phyloP scores from a whole-genome alignment of 2,113 vertebrate genomes.

The Tenebrosternarchus preto region DNA sequence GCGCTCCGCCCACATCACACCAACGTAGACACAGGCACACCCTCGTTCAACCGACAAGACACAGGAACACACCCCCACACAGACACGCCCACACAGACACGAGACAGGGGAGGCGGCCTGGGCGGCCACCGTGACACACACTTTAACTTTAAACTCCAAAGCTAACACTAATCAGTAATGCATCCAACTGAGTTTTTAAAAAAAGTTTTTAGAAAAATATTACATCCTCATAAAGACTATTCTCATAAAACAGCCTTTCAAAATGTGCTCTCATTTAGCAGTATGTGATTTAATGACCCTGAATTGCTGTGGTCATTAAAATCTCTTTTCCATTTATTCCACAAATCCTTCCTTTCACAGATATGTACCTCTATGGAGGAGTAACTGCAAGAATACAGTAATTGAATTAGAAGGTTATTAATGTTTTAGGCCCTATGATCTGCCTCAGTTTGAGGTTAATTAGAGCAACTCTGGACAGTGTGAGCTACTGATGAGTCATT shows the following conservation, averaged over 20 bases:
- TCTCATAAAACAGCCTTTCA: background rate
- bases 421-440: conserved; percentile 48
- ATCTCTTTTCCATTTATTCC: conserved; percentile 33
- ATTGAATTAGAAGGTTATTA: conserved; percentile 57
- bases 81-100: too few species aligned
- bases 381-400: conserved; percentile 5
- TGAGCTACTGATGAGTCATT: conserved; percentile 52
- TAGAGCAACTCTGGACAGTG: conserved; percentile 50
- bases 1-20: too few species aligned
- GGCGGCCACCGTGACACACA: too few species aligned
- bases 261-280: too few species aligned
- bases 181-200: too few species aligned
- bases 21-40: too few species aligned
- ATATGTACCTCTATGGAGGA: conserved; percentile 24
- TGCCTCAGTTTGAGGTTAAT: conserved; percentile 57
- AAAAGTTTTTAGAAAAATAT: background rate
- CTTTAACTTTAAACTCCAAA: too few species aligned
- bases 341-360: conserved; percentile 24
- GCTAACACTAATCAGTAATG: too few species aligned
- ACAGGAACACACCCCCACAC: too few species aligned
- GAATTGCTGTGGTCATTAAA: conserved; percentile 18
- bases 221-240: background rate
- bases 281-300: conserved; percentile 18
- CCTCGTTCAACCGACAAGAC: too few species aligned
- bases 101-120: too few species aligned